These are phyloP conservation scores for Macropus fuliginosus DNA, from an alignment of 2,797 vertebrate species.

Conservation along the genomic window DNA sequence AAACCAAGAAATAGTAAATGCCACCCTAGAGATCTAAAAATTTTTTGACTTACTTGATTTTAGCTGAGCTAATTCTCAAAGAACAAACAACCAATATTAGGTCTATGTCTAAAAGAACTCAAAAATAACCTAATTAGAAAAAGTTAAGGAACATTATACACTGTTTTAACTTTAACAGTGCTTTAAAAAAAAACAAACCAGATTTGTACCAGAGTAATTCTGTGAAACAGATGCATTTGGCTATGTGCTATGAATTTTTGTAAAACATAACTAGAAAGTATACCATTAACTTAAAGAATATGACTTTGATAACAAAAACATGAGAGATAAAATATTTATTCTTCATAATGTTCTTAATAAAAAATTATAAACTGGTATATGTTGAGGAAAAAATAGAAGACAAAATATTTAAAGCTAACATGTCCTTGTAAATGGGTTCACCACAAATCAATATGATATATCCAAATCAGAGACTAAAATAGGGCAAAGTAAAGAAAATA, in stretches of 20 bases:
- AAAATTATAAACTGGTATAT: not conserved
- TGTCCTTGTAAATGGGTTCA: not conserved
- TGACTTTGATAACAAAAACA: not conserved
- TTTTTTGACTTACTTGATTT: not conserved
- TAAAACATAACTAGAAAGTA: not conserved
- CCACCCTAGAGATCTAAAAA: slow-evolving; percentile 31
- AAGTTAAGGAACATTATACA: rapidly evolving
- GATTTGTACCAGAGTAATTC: not conserved
- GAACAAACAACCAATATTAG: not conserved
- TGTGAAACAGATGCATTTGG: not conserved
- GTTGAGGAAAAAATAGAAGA: not conserved
- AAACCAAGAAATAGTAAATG: not conserved
- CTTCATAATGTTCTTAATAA: slow-evolving; percentile 10
- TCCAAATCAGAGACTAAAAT: not conserved
- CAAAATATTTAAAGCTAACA: not conserved
- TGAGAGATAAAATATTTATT: slow-evolving; percentile 6
- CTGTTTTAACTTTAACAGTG: not conserved
- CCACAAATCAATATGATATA: not conserved
- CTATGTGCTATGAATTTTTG: not conserved
- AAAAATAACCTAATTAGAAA: not conserved
- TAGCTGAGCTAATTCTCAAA: not conserved
- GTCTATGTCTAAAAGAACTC: not conserved
- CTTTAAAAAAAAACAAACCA: not conserved
- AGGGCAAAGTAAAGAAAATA: not conserved
- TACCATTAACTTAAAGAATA: not conserved